Percentiles rank a stretch among this genome's conserved stretches.
These are phyloP conservation scores for Brachypodius melanocephalos DNA, from an alignment of 2,113 vertebrate genomes.

Conservation along the genomic window DNA sequence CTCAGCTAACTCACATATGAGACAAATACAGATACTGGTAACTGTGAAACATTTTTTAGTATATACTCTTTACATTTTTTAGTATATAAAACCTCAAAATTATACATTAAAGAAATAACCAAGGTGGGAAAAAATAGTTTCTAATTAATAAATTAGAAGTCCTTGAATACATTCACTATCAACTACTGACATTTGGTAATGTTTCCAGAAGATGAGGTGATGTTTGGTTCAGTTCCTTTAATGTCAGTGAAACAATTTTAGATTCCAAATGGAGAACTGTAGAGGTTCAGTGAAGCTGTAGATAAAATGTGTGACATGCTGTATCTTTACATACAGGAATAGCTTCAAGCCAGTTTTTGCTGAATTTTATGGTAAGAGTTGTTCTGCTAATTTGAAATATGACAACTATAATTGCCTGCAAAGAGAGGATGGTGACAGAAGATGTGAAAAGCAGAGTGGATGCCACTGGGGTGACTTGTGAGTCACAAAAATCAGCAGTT, in stretches of 20 bases:
- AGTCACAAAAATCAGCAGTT: not conserved
- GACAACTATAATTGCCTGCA: not conserved
- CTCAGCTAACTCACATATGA: not conserved
- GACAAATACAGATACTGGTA: not conserved
- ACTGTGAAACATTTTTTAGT: not conserved
- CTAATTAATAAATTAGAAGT: not conserved
- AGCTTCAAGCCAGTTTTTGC: not conserved
- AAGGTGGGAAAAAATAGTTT: not conserved
- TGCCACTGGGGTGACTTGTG: not conserved
- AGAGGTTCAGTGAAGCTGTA: not conserved
- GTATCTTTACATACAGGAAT: not conserved
- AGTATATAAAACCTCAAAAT: not conserved
- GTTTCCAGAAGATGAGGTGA: not conserved
- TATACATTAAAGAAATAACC: not conserved
- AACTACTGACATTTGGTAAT: not conserved
- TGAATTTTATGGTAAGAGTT: not conserved
- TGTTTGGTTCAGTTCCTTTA: not conserved
- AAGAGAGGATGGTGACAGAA: not conserved
- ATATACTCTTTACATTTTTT: not conserved
- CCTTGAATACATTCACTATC: not conserved
- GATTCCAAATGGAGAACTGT: not conserved
- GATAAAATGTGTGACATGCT: not conserved
- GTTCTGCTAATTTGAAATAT: not conserved
- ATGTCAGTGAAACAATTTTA: not conserved
- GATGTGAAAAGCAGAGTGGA: not conserved